Evolutionary conservation across 2,888 invertebrate genomes (phyloP).

Genomic region (Drosophila maculinotata): DNA sequence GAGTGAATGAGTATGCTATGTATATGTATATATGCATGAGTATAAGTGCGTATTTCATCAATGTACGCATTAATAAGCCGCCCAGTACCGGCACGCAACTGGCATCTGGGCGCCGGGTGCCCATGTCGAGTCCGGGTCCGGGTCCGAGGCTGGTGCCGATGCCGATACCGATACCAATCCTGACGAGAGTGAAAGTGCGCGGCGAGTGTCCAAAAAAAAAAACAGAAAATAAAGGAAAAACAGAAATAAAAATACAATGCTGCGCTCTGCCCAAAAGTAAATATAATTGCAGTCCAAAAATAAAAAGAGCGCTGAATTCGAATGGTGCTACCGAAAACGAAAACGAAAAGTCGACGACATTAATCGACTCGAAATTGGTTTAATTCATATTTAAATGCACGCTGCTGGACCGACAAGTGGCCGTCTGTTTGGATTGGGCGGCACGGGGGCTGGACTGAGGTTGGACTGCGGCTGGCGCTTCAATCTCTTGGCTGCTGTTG

Average conservation of each 20-base stretch:
- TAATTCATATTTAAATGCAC: conserved; percentile 83
- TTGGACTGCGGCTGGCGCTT: conserved; percentile 5
- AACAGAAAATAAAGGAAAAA: conserved; percentile 29
- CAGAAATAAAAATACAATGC: conserved; percentile 32
- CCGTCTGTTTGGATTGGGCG: conserved; percentile 38
- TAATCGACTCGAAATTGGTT: conserved; percentile 82
- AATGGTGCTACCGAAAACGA: conserved; percentile 43
- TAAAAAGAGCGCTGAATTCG: conserved; percentile 44
- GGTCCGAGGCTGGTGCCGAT: conserved; percentile 3
- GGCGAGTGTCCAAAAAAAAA: conserved; percentile 46
- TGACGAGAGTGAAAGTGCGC: conserved; percentile 65
- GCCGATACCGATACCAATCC: conserved; percentile 15
- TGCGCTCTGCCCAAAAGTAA: conserved; percentile 60
- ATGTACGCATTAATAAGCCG: conserved; percentile 81
- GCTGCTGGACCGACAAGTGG: conserved; percentile 53
- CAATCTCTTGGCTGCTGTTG: conserved; percentile 14
- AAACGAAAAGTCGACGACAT: conserved; percentile 65
- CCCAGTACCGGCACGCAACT: conserved; percentile 45
- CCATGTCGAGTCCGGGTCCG: conserved; percentile 31
- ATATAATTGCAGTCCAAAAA: conserved; percentile 66
- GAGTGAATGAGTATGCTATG: conserved; percentile 31
- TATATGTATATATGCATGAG: conserved; percentile 28
- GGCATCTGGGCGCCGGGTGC: conserved; percentile 58
- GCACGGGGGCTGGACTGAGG: not conserved
- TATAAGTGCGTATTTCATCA: conserved; percentile 78